Evolutionary conservation across 1,140 invertebrate genomes (phyloP), one percentile per base, ranked within the genome.

Genomic region (Drosophila seguyi): DNA sequence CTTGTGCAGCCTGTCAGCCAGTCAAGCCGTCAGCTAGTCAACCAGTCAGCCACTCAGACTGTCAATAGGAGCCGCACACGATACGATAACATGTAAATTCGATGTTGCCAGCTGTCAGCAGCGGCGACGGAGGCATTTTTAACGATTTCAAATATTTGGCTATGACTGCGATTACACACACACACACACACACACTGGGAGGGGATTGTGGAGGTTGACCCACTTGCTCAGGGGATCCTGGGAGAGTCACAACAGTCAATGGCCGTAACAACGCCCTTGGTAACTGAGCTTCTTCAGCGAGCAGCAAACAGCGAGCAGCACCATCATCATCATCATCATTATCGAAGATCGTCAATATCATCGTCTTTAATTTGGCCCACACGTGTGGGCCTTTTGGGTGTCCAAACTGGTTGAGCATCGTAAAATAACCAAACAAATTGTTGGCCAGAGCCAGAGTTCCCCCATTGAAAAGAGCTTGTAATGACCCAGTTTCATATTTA

Each of bases 401-500:
- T 14, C 52, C 74, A 76, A 85, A 82, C 83, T 79, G 63, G 79
- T 82, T 79, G 38, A 41, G 69, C 61, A 61, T 82, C 74, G 75
- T 78, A 77, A 68, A 78, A 74, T 80, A 75, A 66, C 68, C 56
- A 79, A 75, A 75, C 55, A 76, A 79, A 80, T 76, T 84, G 66
- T 79, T 84, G 81, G 71, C 72, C 47, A 18, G 52, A 59, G 66
- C 39, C 74, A 29, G 45, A 34, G 59, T 65, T 38, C 34, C 38
- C 52, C 67, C 83, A 86, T 83, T 83, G 48, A 87, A 82, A 79
- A 79, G 68, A 78, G 68, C 67, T 86, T 87, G 83, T 86, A 86
- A 87, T 86, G 83, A 86, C 83, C 83, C 75, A 86, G 79, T 83
- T 86, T 86, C 69, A 79, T 87, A 87, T 76, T 82, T 72, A 82